phyloP scores from a whole-genome alignment of 2,113 vertebrate species.

The Gallinago undulata region DNA sequence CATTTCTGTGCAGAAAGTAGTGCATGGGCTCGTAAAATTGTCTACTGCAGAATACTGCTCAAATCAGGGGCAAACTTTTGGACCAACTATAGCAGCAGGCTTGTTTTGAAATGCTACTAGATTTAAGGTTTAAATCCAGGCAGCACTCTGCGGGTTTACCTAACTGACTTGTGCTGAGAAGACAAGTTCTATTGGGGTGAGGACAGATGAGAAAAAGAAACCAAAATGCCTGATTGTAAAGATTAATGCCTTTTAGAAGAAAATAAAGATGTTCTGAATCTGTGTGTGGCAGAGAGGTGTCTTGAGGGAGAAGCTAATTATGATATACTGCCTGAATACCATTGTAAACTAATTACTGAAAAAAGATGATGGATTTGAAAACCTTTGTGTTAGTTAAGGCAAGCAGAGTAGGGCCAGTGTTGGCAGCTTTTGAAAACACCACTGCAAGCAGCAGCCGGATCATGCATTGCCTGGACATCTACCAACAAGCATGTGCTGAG shows the following conservation, averaged over 20 bases:
- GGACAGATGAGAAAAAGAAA: neutral
- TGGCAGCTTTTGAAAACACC: neutral
- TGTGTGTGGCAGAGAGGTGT: neutral
- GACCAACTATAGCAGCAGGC: neutral
- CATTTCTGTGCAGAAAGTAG: neutral
- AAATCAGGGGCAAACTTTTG: neutral
- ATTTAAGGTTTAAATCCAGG: constrained; percentile 24
- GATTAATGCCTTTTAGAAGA: constrained; percentile 43
- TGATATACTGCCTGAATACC: neutral
- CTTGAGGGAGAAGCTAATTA: neutral
- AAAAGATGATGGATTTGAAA: constrained; percentile 15
- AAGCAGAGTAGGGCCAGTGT: neutral
- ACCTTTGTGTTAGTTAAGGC: neutral
- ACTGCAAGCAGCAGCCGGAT: neutral
- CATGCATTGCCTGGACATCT: neutral
- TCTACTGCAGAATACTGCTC: neutral
- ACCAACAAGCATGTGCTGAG: neutral
- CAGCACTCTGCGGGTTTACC: neutral
- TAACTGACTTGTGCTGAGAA: neutral
- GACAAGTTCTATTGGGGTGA: neutral
- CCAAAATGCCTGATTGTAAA: neutral
- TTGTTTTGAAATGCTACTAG: constrained; percentile 41
- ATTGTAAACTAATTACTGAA: neutral
- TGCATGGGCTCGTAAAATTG: neutral
- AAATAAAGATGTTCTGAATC: constrained; percentile 31